Base-by-base conservation (phyloP, 2,797 vertebrate species). In the Aphelocoma californica region DNA sequence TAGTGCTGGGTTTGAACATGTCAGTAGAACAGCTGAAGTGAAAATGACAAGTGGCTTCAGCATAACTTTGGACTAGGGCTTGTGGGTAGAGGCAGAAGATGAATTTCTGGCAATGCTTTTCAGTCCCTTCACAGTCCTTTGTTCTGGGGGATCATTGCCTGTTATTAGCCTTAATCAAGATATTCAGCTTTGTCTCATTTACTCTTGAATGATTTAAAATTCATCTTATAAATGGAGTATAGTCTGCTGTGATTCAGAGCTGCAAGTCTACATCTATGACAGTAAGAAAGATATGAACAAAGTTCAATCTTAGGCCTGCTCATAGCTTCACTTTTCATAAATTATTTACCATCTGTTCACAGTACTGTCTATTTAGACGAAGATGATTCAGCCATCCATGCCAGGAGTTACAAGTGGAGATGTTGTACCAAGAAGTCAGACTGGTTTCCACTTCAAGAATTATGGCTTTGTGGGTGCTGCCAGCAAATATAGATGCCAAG, bases 291-390 rank as follows among this genome's bases (percentile, higher is more conserved):
- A 94, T 64, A 80, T 51, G 95, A 93, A 96, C 7, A 3, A 77
- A 94, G 86, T 94, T 97, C 94, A 93, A 84, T 92, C 94, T 94
- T 29, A 50, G 95, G 84, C 86, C 88, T 80, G 80, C 92, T 94
- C 92, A 80, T 44, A 78, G 92, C 91, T 92, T 86, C 90, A 85
- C 81, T 96, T 95, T 91, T 92, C 1, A 10, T 95, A 78, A 86
- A 95, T 96, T 95, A 96, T 97, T 96, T 95, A 93, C 95, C 95
- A 96, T 96, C 95, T 96, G 94, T 95, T 97, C 95, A 78, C 86
- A 95, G 90, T 40, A 88, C 90, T 93, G 95, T 95, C 94, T 96
- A 58, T 86, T 96, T 93, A 94, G 92, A 86, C 7, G 1, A 93
- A 73, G 81, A 95, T 93, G 91, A 96, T 95, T 95, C 95, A 95